A percentile compares a stretch with the other conserved stretches of the same genome.
Conservation (phyloP, 2,113 vertebrate species). For the Oenanthe oenanthe region DNA sequence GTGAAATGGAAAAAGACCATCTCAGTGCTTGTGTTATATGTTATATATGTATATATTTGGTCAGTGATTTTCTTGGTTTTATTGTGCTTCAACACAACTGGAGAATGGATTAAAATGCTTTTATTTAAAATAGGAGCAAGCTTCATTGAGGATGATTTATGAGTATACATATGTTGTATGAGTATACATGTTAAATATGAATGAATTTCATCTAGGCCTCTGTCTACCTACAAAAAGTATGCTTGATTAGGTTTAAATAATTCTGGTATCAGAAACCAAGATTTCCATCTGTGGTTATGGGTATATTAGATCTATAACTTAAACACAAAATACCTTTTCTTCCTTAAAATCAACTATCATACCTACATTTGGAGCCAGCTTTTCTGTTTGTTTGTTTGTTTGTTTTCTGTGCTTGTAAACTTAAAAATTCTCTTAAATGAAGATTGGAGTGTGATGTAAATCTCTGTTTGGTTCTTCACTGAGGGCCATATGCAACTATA, state of each 20-base stretch:
- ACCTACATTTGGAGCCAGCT: neutral
- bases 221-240: neutral
- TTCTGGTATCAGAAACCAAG: neutral
- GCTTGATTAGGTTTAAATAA: neutral
- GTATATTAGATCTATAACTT: neutral
- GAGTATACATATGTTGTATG: neutral
- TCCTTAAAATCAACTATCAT: neutral
- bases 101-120: neutral
- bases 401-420: neutral
- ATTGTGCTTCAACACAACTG: neutral
- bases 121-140: neutral
- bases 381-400: neutral
- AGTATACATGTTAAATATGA: neutral
- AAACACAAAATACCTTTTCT: neutral
- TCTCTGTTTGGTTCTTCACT: neutral
- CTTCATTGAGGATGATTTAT: neutral
- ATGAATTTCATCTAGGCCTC: neutral
- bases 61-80: neutral
- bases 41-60: neutral
- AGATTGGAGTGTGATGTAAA: neutral
- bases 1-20: slow-evolving; percentile 1
- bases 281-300: neutral
- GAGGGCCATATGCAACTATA: neutral
- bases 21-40: neutral
- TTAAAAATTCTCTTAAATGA: neutral